Percentiles rank a stretch among this genome's conserved stretches.
Conservation (phyloP, 2,888 invertebrate species). For the Spicauda simplicius region DNA sequence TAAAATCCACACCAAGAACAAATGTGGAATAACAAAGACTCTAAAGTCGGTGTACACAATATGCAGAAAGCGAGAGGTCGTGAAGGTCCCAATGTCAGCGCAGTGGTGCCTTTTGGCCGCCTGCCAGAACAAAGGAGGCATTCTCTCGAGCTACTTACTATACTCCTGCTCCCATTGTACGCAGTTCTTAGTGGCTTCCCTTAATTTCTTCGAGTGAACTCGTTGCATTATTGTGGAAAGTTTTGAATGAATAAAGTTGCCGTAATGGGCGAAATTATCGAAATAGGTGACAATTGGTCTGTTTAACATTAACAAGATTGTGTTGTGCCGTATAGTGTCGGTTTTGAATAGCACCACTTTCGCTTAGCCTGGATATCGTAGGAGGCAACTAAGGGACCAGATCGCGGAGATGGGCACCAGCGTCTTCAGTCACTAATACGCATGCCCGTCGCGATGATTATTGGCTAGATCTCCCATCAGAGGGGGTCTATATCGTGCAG, state of each 20-base stretch:
- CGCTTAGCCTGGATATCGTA: too few species aligned
- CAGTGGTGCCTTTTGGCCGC: constrained; percentile 52
- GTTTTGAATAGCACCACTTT: too few species aligned
- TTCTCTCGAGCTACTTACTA: constrained; percentile 33
- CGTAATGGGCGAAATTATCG: too few species aligned
- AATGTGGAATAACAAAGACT: constrained; percentile 12
- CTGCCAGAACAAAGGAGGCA: constrained; percentile 48
- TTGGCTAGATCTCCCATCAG: too few species aligned
- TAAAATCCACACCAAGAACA: neutral
- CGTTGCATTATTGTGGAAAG: constrained; percentile 14
- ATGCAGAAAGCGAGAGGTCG: constrained; percentile 48
- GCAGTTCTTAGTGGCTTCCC: constrained; percentile 26
- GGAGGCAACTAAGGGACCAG: too few species aligned
- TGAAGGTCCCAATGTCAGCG: constrained; percentile 56
- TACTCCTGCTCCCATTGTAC: constrained; percentile 28
- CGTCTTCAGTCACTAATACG: too few species aligned
- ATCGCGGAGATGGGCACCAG: too few species aligned
- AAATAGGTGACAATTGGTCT: too few species aligned
- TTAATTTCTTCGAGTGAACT: constrained; percentile 28
- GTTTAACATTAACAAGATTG: too few species aligned
- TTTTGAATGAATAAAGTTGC: neutral
- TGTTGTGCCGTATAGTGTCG: too few species aligned
- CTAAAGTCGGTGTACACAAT: constrained; percentile 31
- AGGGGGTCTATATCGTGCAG: too few species aligned
- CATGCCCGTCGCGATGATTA: too few species aligned